Evolutionary conservation across 2,888 invertebrate genomes (phyloP).

Genomic region (Hydraecia micacea): DNA sequence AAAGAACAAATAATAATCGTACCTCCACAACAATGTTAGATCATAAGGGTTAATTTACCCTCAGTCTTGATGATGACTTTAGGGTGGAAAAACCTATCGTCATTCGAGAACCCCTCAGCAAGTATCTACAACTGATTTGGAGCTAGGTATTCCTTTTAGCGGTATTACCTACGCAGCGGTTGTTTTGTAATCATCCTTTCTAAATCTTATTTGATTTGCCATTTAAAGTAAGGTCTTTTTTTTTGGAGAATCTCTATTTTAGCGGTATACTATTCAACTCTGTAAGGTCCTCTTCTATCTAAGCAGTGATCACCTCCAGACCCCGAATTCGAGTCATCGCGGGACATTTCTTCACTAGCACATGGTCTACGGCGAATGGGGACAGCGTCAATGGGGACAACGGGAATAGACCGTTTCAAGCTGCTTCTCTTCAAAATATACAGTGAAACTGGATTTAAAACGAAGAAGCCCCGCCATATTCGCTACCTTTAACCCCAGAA

Average conservation of each 20-base stretch:
- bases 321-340: neutral
- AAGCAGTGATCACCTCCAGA: too few relatives aligned
- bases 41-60: neutral
- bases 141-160: neutral
- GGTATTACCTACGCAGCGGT: neutral
- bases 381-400: too few relatives aligned
- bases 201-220: neutral
- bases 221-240: neutral
- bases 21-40: neutral
- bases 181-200: neutral
- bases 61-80: neutral
- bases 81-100: neutral
- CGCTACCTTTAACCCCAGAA: neutral
- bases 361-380: neutral
- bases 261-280: neutral
- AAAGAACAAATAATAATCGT: neutral
- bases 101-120: neutral
- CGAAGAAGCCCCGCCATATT: neutral
- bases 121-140: neutral
- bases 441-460: neutral
- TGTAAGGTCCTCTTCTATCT: neutral
- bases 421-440: neutral
- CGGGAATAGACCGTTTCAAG: too few relatives aligned
- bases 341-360: neutral
- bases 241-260: neutral